Evolutionary conservation across 2,888 invertebrate genomes (phyloP).

Genomic region (Campaea margaritaria): DNA sequence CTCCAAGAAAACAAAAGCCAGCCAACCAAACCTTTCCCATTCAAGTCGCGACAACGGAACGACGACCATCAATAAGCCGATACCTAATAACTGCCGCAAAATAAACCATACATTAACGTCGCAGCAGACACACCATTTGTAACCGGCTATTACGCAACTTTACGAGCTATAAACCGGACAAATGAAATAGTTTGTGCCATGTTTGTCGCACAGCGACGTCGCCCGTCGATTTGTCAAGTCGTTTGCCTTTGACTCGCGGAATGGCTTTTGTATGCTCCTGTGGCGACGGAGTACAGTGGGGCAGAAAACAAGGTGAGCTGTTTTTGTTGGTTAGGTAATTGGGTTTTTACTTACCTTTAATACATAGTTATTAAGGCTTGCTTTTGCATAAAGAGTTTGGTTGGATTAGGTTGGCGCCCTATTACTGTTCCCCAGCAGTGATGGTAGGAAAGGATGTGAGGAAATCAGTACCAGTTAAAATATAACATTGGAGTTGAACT

Average conservation of each 20-base stretch:
- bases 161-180: conserved; percentile 66
- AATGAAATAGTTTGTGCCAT: conserved; percentile 64
- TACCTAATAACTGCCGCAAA: conserved; percentile 52
- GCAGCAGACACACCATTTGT: conserved; percentile 42
- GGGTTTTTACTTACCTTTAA: background rate
- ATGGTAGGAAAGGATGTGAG: too few relatives aligned
- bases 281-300: conserved; percentile 36
- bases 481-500: too few relatives aligned
- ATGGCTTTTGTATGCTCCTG: conserved; percentile 58
- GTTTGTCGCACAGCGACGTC: conserved; percentile 34
- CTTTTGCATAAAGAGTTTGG: background rate
- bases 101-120: conserved; percentile 58
- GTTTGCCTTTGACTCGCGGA: conserved; percentile 51
- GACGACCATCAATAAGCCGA: conserved; percentile 38
- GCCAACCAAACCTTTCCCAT: conserved; percentile 3
- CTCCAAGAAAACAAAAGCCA: background rate
- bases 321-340: conserved; percentile 2
- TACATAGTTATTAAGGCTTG: background rate
- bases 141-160: conserved; percentile 43
- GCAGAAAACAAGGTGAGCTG: conserved; percentile 17
- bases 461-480: too few relatives aligned
- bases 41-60: conserved; percentile 24
- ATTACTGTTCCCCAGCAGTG: too few relatives aligned
- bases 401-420: too few relatives aligned
- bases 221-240: conserved; percentile 63